phyloP scores from a whole-genome alignment of 2,888 invertebrate genomes.

The Dasysyrphus albostriatus region DNA sequence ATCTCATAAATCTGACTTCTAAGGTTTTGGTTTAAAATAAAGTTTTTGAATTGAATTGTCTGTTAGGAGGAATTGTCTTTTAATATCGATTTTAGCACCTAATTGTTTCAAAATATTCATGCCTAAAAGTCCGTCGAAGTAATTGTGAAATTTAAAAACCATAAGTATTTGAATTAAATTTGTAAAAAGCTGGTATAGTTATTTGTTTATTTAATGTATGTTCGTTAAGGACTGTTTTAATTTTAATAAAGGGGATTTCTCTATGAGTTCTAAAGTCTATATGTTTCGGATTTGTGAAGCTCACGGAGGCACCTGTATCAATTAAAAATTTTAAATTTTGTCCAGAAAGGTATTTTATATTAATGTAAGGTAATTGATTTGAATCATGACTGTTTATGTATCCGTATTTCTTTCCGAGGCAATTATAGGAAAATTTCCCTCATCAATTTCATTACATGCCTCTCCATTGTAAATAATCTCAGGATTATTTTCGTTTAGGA shows the following conservation, averaged over 20 bases:
- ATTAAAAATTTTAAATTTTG: slow-evolving; percentile 5
- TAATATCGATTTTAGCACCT: not conserved
- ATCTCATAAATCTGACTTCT: not conserved
- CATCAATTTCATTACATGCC: not conserved
- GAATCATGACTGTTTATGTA: not conserved
- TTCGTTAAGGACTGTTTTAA: not conserved
- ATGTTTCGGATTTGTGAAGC: not conserved
- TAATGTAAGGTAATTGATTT: not conserved
- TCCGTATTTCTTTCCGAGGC: not conserved
- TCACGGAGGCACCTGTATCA: slow-evolving; percentile 1
- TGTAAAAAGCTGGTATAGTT: not conserved
- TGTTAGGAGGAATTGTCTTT: not conserved
- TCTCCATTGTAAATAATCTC: not conserved
- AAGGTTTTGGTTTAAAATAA: not conserved
- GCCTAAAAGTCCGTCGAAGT: not conserved
- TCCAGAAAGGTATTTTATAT: not conserved
- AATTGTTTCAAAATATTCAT: not conserved
- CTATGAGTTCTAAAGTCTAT: not conserved
- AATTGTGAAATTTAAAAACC: not conserved
- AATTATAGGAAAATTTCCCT: not conserved
- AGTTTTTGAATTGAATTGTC: not conserved
- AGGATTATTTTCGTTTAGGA: too few species aligned
- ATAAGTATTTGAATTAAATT: not conserved
- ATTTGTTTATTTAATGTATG: not conserved
- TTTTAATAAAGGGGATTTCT: not conserved